These are phyloP conservation scores for Phaedon cochleariae DNA, from an alignment of 2,888 invertebrate genomes.

Conservation along the genomic window DNA sequence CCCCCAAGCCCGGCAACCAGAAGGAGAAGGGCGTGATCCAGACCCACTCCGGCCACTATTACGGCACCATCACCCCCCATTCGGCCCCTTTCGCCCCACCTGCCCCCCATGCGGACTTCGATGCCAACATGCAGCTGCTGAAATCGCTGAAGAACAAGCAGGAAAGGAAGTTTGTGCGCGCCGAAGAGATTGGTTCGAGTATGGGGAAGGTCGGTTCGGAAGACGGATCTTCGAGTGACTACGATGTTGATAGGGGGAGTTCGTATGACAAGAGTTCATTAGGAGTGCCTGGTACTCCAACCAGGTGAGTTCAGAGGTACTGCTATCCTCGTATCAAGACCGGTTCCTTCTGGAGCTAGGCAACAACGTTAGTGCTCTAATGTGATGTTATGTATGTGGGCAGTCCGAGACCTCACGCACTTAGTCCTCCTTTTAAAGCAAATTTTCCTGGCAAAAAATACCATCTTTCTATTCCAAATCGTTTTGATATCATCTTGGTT, in stretches of 20 bases:
- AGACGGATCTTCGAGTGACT: conserved; percentile 22
- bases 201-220: conserved; percentile 28
- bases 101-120: conserved; percentile 29
- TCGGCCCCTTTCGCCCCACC: conserved; percentile 47
- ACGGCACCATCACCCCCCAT: conserved; percentile 48
- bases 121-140: conserved; percentile 41
- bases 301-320: conserved; percentile 18
- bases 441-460: no score
- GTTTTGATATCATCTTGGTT: no score
- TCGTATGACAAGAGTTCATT: conserved; percentile 2
- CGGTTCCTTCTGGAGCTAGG: no score
- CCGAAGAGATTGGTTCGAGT: conserved; percentile 34
- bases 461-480: no score
- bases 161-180: conserved; percentile 37
- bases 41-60: conserved; percentile 56
- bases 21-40: conserved; percentile 54
- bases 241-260: conserved; percentile 20
- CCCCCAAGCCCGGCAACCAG: conserved; percentile 2
- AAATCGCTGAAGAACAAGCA: conserved; percentile 47
- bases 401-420: no score
- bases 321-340: no score
- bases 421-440: no score
- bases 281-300: conserved; percentile 18
- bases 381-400: no score
- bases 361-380: no score